Base-by-base conservation (phyloP, 2,888 invertebrate genomes). In the Amorpha juglandis region DNA sequence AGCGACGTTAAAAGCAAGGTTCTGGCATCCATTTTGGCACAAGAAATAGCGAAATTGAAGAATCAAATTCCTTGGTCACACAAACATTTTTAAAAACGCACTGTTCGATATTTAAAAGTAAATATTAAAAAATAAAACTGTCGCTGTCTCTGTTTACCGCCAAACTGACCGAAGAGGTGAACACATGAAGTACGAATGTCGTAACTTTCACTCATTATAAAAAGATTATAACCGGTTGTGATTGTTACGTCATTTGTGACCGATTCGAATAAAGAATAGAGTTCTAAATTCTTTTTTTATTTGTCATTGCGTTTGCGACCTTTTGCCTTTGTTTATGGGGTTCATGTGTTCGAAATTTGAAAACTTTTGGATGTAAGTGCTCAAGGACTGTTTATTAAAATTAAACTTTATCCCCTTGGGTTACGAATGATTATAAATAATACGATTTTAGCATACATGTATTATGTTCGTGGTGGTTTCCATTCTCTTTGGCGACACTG, bases 81-180 rank as follows among this genome's bases (percentile, higher is more conserved):
- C 19, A 27, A 19, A 58, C 64, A 65, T 48, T 47, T 35, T 19
- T 3, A 14, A 21, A 21, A 47, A 66, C 69, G 70, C 70, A 72
- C 72, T 70, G 65, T 58, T 64, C 63, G 67, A 58, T 58, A 69
- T 68, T 69, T 66, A 69, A 74, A 75, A 70, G 67, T 55, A 67
- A 51, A 64, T 65, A 68, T 70, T 66, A 70, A 78, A 78, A 78
- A 77, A 71, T 70, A 63, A 68, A 79, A 77, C 81, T 81, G 80
- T 82, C 82, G 77, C 71, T 72, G 74, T 69, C 53, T 70, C 78
- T 63, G 74, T 88, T 90, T 89, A 77, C 86, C 91, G 90, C 89
- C 87, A 91, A 89, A 91, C 91, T 91, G 83, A 87, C 74, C 78
- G 70, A 71, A 74, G 55, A 58, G 64, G 55, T 58, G 77, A 81